Conservation (phyloP, 2,888 invertebrate species). For the Pardosa pseudoannulata region DNA sequence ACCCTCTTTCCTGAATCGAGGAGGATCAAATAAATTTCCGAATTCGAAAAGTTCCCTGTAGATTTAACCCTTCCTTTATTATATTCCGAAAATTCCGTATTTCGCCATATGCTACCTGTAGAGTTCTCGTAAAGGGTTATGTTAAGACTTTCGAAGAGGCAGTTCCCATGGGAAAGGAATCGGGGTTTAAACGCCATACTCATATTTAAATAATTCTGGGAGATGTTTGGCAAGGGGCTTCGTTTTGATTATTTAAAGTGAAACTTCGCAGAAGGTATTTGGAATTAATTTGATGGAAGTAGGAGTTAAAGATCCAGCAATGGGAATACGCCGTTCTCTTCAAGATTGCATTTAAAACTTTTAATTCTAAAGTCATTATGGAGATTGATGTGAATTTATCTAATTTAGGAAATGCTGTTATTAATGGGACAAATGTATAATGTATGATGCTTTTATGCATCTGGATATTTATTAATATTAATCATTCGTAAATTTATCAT, state of each 20-base stretch:
- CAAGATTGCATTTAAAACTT: background rate
- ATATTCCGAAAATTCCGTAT: background rate
- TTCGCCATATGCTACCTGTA: constrained; percentile 17
- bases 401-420: background rate
- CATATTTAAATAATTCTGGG: background rate
- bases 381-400: background rate
- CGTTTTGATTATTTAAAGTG: constrained; percentile 7
- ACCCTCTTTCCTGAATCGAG: background rate
- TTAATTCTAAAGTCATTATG: background rate
- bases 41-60: background rate
- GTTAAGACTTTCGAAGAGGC: constrained; percentile 9
- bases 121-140: background rate
- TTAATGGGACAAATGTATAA: background rate
- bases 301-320: background rate
- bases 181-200: background rate
- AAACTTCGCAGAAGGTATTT: background rate
- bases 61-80: constrained; percentile 6
- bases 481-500: too few relatives aligned
- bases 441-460: too few relatives aligned
- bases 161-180: background rate
- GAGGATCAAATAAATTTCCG: constrained; percentile 2
- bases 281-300: background rate
- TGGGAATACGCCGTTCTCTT: background rate
- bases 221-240: background rate
- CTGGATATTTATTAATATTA: too few relatives aligned